phyloP scores from a whole-genome alignment of 2,113 vertebrate species.

The Rhodinocichla rosea region DNA sequence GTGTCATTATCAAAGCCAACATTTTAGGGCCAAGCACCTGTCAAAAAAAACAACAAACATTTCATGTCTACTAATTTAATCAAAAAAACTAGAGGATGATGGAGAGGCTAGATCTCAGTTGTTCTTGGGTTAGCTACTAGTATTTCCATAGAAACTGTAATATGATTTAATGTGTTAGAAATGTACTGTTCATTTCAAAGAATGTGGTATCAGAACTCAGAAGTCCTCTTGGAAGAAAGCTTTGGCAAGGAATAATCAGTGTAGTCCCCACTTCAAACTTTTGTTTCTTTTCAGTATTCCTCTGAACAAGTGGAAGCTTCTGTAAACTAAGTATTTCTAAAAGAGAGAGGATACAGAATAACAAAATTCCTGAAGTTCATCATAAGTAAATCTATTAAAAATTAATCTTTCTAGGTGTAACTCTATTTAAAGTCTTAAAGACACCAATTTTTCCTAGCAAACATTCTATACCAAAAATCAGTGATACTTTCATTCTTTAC shows the following conservation, averaged over 20 bases:
- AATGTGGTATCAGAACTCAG: background rate
- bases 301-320: background rate
- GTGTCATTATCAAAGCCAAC: background rate
- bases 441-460: background rate
- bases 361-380: background rate
- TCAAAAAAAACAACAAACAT: background rate
- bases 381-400: background rate
- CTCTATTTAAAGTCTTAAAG: background rate
- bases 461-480: background rate
- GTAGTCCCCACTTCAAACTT: background rate
- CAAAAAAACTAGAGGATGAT: background rate
- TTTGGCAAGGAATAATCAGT: background rate
- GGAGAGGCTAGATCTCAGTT: background rate
- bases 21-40: background rate
- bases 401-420: accelerated
- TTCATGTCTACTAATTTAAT: background rate
- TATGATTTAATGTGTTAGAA: background rate
- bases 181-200: background rate
- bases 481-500: background rate
- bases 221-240: background rate
- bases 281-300: background rate
- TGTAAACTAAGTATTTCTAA: background rate
- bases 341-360: background rate
- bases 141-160: background rate
- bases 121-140: background rate